Percentiles rank a stretch among this genome's conserved stretches.
Evolutionary conservation across 2,888 invertebrate genomes (phyloP).

Genomic region (Melieria picta): DNA sequence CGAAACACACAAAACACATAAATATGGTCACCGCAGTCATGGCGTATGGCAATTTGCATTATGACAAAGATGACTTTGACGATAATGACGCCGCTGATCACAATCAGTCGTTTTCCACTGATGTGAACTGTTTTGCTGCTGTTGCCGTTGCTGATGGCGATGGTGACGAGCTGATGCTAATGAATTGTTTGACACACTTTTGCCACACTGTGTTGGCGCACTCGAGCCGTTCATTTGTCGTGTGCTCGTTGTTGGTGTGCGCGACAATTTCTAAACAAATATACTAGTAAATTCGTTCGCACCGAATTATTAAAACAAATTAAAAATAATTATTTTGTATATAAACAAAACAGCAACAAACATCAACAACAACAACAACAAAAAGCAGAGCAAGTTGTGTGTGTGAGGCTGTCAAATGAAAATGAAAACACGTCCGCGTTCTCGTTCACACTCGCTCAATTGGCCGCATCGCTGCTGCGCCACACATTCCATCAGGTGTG

Average conservation of each 20-base stretch:
- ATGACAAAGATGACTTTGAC: not conserved
- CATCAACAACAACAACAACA: too few relatives aligned
- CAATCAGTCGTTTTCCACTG: not conserved
- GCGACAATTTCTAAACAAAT: too few relatives aligned
- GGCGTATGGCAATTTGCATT: not conserved
- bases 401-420: too few relatives aligned
- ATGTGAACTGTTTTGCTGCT: not conserved
- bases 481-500: constrained; percentile 32
- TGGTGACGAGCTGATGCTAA: constrained; percentile 25
- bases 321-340: constrained; percentile 10
- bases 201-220: constrained; percentile 5
- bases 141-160: not conserved
- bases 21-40: not conserved
- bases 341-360: not conserved
- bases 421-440: too few relatives aligned
- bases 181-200: constrained; percentile 39
- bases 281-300: too few relatives aligned
- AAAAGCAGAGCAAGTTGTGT: too few relatives aligned
- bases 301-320: constrained; percentile 9
- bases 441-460: not conserved
- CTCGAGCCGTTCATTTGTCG: too few relatives aligned
- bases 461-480: too few relatives aligned
- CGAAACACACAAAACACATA: not conserved
- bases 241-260: too few relatives aligned
- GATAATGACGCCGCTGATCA: too few relatives aligned